Evolutionary conservation across 2,797 vertebrate species (phyloP).

Genomic region (Huso huso): DNA sequence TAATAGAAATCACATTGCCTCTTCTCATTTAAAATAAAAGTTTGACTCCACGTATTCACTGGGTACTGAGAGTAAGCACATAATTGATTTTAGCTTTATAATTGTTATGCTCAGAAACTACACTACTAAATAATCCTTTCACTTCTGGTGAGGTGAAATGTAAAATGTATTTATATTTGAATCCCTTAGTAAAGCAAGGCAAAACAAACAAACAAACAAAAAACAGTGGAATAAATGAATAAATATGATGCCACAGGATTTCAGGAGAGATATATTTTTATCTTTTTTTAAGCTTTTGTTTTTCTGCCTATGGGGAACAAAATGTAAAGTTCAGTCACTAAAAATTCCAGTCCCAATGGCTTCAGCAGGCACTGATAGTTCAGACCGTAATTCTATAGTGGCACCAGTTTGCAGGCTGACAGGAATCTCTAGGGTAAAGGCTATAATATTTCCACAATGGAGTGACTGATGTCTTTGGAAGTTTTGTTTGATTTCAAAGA

Average conservation of each 20-base stretch:
- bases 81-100: too few species aligned
- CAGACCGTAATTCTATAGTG: slow-evolving; percentile 7
- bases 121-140: not conserved
- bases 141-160: slow-evolving; percentile 1
- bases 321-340: slow-evolving; percentile 33
- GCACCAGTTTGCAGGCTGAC: too few species aligned
- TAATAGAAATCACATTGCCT: too few species aligned
- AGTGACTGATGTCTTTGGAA: slow-evolving; percentile 36
- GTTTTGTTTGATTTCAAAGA: slow-evolving; percentile 42
- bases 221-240: not conserved
- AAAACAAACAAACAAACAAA: not conserved
- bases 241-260: not conserved
- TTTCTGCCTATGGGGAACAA: not conserved
- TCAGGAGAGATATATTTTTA: not conserved
- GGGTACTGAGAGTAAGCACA: too few species aligned
- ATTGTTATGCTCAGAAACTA: too few species aligned
- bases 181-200: not conserved
- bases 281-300: slow-evolving; percentile 2
- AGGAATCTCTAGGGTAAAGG: too few species aligned
- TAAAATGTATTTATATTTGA: slow-evolving; percentile 3
- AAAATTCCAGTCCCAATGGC: slow-evolving; percentile 33
- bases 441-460: slow-evolving; percentile 33
- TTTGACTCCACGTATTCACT: too few species aligned
- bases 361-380: slow-evolving; percentile 25
- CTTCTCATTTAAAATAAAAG: too few species aligned